Conservation (phyloP, 2,113 vertebrate genomes). For the Nerophis ophidion region DNA sequence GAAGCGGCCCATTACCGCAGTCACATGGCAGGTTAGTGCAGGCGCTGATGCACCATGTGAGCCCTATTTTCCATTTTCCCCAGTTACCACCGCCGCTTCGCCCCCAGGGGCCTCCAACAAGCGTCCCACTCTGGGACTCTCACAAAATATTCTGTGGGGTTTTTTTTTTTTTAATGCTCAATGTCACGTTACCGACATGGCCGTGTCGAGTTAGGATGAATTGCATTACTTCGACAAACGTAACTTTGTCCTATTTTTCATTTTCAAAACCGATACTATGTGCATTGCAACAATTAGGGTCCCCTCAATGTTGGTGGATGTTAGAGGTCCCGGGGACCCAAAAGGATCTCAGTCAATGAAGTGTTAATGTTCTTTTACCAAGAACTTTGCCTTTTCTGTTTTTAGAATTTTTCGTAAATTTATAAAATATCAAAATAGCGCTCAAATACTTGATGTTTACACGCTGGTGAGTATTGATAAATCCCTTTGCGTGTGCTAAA, state of each 20-base stretch:
- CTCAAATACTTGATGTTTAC: too few species aligned
- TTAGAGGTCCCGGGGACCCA: too few species aligned
- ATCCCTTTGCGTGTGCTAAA: too few species aligned
- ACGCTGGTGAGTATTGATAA: too few species aligned
- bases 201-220: background rate
- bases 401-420: too few species aligned
- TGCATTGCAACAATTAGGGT: too few species aligned
- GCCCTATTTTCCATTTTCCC: conserved; percentile 67
- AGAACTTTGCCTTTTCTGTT: too few species aligned
- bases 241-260: background rate
- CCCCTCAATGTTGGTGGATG: too few species aligned
- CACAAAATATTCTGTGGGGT: conserved; percentile 3
- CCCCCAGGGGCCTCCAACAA: conserved; percentile 32
- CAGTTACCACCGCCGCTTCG: conserved; percentile 20
- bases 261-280: too few species aligned
- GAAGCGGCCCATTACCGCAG: conserved; percentile 62
- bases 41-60: conserved; percentile 64
- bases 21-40: conserved; percentile 71
- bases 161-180: background rate
- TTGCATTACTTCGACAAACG: background rate
- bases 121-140: conserved; percentile 30
- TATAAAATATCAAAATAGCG: too few species aligned
- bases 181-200: background rate
- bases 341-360: too few species aligned
- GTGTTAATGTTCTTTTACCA: too few species aligned